phyloP scores from a whole-genome alignment of 1,140 invertebrate genomes.

The Bombus ignitus region DNA sequence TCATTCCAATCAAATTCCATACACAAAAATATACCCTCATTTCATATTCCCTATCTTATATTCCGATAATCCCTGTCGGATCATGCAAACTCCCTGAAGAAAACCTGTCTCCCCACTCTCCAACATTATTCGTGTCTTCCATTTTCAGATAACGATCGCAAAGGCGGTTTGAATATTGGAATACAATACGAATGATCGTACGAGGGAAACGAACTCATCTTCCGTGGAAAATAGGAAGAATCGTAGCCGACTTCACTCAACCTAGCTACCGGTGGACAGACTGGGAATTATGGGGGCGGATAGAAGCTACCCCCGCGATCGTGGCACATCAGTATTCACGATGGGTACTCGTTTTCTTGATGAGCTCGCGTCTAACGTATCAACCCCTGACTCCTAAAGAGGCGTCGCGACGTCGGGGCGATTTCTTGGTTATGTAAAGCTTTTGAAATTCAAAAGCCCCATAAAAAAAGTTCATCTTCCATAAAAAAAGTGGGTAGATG shows the following conservation, averaged over 20 bases:
- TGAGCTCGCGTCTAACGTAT: constrained; percentile 75
- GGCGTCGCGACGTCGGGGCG: constrained; percentile 27
- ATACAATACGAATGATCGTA: neutral
- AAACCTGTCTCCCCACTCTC: neutral
- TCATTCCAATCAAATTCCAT: neutral
- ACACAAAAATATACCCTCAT: neutral
- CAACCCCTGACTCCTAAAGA: constrained; percentile 56
- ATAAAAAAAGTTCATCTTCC: constrained; percentile 42
- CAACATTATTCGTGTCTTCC: constrained; percentile 7
- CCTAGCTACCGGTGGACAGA: constrained; percentile 10
- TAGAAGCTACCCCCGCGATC: constrained; percentile 1
- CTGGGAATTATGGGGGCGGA: constrained; percentile 25
- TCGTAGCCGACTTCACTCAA: neutral
- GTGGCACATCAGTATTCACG: constrained; percentile 78
- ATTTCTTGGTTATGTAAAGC: constrained; percentile 14
- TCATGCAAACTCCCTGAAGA: neutral
- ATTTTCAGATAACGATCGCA: constrained; percentile 28
- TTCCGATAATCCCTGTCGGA: neutral
- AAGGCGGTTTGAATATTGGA: constrained; percentile 12
- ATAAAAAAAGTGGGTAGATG: neutral
- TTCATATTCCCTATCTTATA: neutral
- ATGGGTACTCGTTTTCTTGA: constrained; percentile 74
- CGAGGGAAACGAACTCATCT: neutral
- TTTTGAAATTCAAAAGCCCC: constrained; percentile 46
- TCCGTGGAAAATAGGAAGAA: constrained; percentile 10